Evolutionary conservation across 1,140 invertebrate species (phyloP), one percentile per base, ranked within the genome.

Genomic region (Leptinotarsa undecemlineata): DNA sequence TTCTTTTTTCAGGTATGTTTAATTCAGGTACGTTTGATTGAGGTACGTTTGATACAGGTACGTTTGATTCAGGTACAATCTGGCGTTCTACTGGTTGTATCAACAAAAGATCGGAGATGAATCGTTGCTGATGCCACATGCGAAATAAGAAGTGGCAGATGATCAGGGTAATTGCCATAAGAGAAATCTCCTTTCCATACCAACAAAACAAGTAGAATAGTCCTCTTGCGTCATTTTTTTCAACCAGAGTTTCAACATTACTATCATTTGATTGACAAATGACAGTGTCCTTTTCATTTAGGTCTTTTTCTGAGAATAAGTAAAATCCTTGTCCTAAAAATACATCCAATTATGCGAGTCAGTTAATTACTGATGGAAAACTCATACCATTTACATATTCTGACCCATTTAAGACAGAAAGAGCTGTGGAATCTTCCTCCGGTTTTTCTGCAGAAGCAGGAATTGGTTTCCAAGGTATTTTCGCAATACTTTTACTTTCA

Each of bases 391-490:
- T 92, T 4, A 92, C 88, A 85, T 90, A 92, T 82, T 90, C 89
- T 4, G 91, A 91, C 73, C 88, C 90, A 83, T 93, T 91, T 0
- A 93, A 82, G 67, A 93, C 89, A 20, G 91, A 91, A 51, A 91
- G 82, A 11, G 90, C 90, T 42, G 90, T 91, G 4, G 80, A 80
- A 70, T 82, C 80, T 77, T 84, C 82, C 67, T 81, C 78, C 48
- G 78, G 78, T n/a, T 72, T 70, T 62, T 78, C 23, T 23, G 5
- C 75, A 81, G 63, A 85, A 67, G 87, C 88, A 78, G 89, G 88
- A 79, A 91, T 86, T 0, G 92, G 90, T 80, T 90, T 89, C 92
- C 92, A 94, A 0, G 93, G 92, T 77, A 93, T 89, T 81, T 86
- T 87, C 0, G 86, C 83, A 75, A 86, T 82, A 73, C 81, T 81